phyloP scores from a whole-genome alignment of 2,888 invertebrate species.

The Neelides folsomi region DNA sequence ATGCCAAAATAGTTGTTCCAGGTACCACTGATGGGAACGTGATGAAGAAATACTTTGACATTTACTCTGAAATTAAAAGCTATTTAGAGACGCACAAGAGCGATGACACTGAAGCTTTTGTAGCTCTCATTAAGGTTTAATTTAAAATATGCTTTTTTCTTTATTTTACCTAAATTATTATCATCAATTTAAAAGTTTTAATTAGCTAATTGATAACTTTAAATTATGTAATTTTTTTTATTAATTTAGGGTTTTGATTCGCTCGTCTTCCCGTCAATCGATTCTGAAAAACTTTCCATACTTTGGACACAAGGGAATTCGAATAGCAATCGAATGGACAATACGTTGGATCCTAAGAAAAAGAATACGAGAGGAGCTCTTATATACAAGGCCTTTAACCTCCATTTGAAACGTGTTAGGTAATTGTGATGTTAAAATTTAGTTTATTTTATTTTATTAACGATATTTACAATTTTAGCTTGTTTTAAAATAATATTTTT shows the following conservation, averaged over 20 bases:
- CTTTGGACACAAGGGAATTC: conserved; percentile 9
- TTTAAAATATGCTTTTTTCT: background rate
- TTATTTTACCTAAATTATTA: background rate
- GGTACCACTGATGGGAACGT: conserved; percentile 14
- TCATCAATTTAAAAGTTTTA: background rate
- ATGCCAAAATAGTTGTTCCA: conserved; percentile 20
- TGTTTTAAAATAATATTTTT: too few species aligned
- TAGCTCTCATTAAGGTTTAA: conserved; percentile 33
- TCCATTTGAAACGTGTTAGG: conserved; percentile 25
- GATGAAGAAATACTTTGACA: conserved; percentile 22
- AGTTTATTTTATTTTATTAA: background rate
- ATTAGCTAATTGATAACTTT: background rate
- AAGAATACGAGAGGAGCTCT: conserved; percentile 24
- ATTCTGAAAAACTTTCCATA: conserved; percentile 19
- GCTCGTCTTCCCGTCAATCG: conserved; percentile 19
- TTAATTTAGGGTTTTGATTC: conserved; percentile 23
- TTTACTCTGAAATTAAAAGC: conserved; percentile 19
- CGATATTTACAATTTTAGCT: background rate
- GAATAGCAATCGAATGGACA: conserved; percentile 10
- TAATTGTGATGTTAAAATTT: conserved; percentile 2
- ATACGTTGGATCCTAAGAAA: conserved; percentile 25
- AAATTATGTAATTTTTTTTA: background rate
- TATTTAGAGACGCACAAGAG: conserved; percentile 39
- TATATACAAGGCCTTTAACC: conserved; percentile 17
- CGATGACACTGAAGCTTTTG: conserved; percentile 66